phyloP scores from a whole-genome alignment of 2,888 invertebrate genomes.

The Tortricodes alternella region DNA sequence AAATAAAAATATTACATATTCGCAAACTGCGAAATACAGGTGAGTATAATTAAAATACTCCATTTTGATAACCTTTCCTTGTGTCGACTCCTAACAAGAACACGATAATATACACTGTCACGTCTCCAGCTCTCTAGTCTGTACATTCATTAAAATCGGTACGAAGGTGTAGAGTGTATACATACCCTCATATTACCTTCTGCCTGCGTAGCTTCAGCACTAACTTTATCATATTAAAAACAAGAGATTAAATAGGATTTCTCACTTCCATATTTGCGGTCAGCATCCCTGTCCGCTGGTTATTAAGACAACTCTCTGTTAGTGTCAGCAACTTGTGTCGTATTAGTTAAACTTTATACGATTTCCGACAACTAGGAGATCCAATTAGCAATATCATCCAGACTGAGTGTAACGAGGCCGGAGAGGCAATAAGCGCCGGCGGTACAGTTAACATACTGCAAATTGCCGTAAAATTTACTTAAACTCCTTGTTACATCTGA shows the following conservation, averaged over 20 bases:
- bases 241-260: conserved; percentile 17
- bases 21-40: no score
- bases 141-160: conserved; percentile 22
- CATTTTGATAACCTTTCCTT: conserved; percentile 11
- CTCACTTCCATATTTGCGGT: conserved; percentile 2
- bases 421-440: conserved; percentile 62
- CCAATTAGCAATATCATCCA: conserved; percentile 80
- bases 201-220: conserved; percentile 5
- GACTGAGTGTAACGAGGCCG: conserved; percentile 61
- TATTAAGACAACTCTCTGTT: conserved; percentile 34
- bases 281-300: conserved; percentile 6
- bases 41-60: not conserved
- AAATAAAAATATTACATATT: no score
- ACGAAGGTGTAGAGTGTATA: not conserved
- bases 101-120: conserved; percentile 24
- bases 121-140: conserved; percentile 6
- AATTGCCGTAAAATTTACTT: conserved; percentile 75
- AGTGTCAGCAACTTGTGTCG: conserved; percentile 51
- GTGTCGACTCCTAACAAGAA: not conserved
- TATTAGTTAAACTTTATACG: conserved; percentile 73
- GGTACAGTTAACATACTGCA: conserved; percentile 70
- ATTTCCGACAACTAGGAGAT: conserved; percentile 73
- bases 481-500: conserved; percentile 53
- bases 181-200: conserved; percentile 1
- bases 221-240: conserved; percentile 7